These are phyloP conservation scores for Pipistrellus pygmaeus DNA, from an alignment of 2,797 vertebrate genomes.

Conservation along the genomic window DNA sequence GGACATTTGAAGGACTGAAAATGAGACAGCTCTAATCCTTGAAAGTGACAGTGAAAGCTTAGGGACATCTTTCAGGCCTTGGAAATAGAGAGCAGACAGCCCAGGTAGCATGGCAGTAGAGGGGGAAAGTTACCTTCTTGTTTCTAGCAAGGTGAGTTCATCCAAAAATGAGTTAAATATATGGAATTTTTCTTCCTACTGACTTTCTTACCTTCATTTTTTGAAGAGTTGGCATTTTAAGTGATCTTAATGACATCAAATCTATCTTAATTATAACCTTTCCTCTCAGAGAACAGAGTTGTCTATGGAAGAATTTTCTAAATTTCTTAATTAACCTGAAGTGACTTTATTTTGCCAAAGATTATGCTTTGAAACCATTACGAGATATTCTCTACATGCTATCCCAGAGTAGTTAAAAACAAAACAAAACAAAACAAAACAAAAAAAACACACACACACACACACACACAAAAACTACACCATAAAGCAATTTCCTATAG, in stretches of 20 bases:
- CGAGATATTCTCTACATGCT: not conserved
- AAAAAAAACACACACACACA: too few species aligned
- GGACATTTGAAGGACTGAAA: not conserved
- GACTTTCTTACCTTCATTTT: conserved; percentile 66
- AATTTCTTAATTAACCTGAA: conserved; percentile 82
- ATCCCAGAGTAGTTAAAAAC: not conserved
- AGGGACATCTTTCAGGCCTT: not conserved
- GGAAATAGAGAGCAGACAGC: not conserved
- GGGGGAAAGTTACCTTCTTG: not conserved
- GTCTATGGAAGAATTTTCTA: conserved; percentile 69
- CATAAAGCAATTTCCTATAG: not conserved
- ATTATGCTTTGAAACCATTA: conserved; percentile 50
- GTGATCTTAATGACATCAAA: conserved; percentile 56
- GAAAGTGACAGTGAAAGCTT: not conserved
- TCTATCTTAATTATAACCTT: conserved; percentile 81
- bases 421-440: not conserved
- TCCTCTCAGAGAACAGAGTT: conserved; percentile 66
- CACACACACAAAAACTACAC: not conserved
- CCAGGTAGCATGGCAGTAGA: not conserved
- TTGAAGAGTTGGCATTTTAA: conserved; percentile 75
- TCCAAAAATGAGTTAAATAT: not conserved
- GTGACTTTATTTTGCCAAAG: conserved; percentile 73
- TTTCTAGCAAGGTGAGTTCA: conserved; percentile 22
- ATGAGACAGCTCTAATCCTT: not conserved
- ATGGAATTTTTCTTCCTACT: conserved; percentile 14